Percentiles rank a stretch among this genome's conserved stretches.
Conservation (phyloP, 2,113 vertebrate genomes). For the Sapayoa aenigma region DNA sequence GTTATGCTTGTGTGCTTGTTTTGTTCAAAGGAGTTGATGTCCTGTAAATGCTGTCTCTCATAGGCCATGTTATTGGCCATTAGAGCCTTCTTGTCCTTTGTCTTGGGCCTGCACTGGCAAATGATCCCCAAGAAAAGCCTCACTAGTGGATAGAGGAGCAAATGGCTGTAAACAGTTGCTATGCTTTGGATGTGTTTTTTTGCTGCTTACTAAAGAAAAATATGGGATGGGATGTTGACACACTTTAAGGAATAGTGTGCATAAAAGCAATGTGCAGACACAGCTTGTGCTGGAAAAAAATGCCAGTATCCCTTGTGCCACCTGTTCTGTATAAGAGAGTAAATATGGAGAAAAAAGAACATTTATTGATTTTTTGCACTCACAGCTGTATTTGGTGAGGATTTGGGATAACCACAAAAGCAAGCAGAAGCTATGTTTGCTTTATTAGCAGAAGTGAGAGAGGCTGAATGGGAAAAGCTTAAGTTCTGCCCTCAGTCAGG, state of each 20-base stretch:
- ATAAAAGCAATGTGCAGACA: not conserved
- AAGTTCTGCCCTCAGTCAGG: not conserved
- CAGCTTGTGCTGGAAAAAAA: not conserved
- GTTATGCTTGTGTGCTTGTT: not conserved
- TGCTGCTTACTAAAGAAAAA: not conserved
- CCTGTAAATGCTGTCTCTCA: not conserved
- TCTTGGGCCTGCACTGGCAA: not conserved
- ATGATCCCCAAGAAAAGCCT: not conserved
- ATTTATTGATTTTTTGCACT: constrained; percentile 28
- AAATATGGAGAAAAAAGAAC: not conserved
- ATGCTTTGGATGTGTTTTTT: not conserved
- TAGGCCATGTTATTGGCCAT: accelerated
- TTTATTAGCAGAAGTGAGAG: not conserved
- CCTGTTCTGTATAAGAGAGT: not conserved
- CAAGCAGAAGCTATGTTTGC: not conserved
- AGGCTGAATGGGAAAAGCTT: not conserved
- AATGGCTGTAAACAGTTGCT: not conserved
- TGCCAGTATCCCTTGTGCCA: not conserved
- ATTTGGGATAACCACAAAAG: not conserved
- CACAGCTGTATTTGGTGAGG: not conserved
- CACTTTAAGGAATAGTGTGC: not conserved
- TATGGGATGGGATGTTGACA: not conserved
- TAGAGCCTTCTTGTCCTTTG: not conserved
- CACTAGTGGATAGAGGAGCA: not conserved
- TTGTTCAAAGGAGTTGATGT: not conserved